Percentiles rank a stretch among this genome's conserved stretches.
These are phyloP conservation scores for Sinocyclocheilus rhinocerous DNA, from an alignment of 2,113 vertebrate genomes.

Conservation along the genomic window DNA sequence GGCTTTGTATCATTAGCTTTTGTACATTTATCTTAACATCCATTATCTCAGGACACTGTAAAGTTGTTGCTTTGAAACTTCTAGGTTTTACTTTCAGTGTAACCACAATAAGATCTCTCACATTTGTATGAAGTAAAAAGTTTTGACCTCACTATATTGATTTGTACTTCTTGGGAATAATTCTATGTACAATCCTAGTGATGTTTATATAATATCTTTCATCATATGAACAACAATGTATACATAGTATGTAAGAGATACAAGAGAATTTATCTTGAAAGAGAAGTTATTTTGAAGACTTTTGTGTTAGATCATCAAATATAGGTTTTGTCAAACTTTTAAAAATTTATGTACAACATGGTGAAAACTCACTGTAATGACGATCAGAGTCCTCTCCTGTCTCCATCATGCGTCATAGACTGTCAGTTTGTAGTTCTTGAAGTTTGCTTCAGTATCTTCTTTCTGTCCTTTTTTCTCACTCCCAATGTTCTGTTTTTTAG, in stretches of 20 bases:
- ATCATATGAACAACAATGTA: not conserved
- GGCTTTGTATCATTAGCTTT: too few species aligned
- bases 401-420: not conserved
- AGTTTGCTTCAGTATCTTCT: not conserved
- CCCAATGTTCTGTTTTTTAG: not conserved
- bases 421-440: not conserved
- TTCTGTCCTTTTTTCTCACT: not conserved
- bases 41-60: too few species aligned
- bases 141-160: too few species aligned
- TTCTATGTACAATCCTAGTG: too few species aligned
- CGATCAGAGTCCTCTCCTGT: not conserved
- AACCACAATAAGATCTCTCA: too few species aligned
- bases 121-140: too few species aligned
- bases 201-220: too few species aligned
- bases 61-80: not conserved
- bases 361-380: not conserved
- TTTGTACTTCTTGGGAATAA: too few species aligned
- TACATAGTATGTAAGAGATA: not conserved
- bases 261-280: too few species aligned
- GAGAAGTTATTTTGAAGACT: not conserved
- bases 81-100: too few species aligned
- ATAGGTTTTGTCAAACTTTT: not conserved
- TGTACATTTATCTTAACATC: not conserved
- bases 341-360: not conserved
- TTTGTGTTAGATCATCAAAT: not conserved